phyloP scores from a whole-genome alignment of 2,113 vertebrate species.

The Talpa occidentalis region DNA sequence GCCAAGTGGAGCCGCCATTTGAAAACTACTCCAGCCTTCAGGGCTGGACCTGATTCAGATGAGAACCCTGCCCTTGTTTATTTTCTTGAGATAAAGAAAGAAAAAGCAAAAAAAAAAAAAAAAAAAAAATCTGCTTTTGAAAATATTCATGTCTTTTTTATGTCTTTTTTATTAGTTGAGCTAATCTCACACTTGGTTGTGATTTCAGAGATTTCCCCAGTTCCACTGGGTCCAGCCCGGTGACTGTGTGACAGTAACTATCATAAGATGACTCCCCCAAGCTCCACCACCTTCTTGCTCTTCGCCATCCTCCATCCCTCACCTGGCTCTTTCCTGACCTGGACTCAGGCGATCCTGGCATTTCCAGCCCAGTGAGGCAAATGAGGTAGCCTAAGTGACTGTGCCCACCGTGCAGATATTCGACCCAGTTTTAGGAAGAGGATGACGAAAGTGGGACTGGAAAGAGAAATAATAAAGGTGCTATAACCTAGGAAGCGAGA shows the following conservation, averaged over 20 bases:
- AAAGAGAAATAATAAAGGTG: not conserved
- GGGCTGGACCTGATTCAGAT: not conserved
- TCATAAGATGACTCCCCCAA: no score
- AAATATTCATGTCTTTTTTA: slow-evolving; percentile 27
- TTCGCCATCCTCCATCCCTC: not conserved
- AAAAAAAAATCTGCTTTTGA: slow-evolving; percentile 27
- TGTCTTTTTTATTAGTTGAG: slow-evolving; percentile 7
- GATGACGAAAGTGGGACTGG: no score
- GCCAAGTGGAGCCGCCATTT: not conserved
- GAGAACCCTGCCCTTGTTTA: not conserved
- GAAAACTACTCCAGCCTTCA: not conserved
- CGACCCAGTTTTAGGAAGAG: not conserved
- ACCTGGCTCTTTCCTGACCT: not conserved
- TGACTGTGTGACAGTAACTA: not conserved
- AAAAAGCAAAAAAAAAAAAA: not conserved
- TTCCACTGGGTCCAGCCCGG: not conserved
- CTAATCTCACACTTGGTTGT: slow-evolving; percentile 10
- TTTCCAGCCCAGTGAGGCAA: not conserved
- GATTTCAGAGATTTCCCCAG: not conserved
- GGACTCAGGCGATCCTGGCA: not conserved
- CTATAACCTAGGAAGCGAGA: not conserved
- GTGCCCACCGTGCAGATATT: not conserved
- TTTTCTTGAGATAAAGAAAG: slow-evolving; percentile 68
- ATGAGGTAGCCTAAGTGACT: not conserved
- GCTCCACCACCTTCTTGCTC: not conserved